These are phyloP conservation scores for Salvelinus sp. DNA, from an alignment of 2,113 vertebrate species.

Conservation along the genomic window DNA sequence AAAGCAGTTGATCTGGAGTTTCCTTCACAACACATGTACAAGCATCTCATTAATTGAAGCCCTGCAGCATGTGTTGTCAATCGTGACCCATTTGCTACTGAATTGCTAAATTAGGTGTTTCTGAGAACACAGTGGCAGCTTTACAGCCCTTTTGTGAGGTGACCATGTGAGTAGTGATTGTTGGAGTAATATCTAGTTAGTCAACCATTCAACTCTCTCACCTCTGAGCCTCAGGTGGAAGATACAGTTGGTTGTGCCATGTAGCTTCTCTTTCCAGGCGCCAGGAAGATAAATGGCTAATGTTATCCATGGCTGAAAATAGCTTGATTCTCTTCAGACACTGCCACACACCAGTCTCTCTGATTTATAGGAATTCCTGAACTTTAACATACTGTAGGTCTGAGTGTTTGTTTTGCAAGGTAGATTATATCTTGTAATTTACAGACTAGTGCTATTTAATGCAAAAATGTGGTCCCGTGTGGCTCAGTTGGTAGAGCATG, in stretches of 20 bases:
- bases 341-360: too few species aligned
- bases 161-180: slow-evolving; percentile 13
- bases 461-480: too few species aligned
- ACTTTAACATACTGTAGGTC: too few species aligned
- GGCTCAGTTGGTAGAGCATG: too few species aligned
- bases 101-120: slow-evolving; percentile 38
- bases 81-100: slow-evolving; percentile 22
- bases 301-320: too few species aligned
- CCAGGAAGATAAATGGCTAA: too few species aligned
- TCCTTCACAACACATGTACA: slow-evolving; percentile 4
- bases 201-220: slow-evolving; percentile 3
- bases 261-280: too few species aligned
- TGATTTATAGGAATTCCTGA: too few species aligned
- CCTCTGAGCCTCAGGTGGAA: not conserved
- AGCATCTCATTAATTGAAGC: slow-evolving; percentile 21
- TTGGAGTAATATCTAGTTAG: slow-evolving; percentile 18
- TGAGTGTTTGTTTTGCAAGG: too few species aligned
- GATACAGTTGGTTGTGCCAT: not conserved
- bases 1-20: not conserved
- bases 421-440: too few species aligned
- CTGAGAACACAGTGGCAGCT: slow-evolving; percentile 43
- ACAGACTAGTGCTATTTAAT: too few species aligned
- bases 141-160: slow-evolving; percentile 26
- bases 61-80: slow-evolving; percentile 32
- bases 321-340: too few species aligned